Evolutionary conservation across 53 echinoderm and acorn worm genomes (phyloP).

Genomic region (Paelopatides confundens): DNA sequence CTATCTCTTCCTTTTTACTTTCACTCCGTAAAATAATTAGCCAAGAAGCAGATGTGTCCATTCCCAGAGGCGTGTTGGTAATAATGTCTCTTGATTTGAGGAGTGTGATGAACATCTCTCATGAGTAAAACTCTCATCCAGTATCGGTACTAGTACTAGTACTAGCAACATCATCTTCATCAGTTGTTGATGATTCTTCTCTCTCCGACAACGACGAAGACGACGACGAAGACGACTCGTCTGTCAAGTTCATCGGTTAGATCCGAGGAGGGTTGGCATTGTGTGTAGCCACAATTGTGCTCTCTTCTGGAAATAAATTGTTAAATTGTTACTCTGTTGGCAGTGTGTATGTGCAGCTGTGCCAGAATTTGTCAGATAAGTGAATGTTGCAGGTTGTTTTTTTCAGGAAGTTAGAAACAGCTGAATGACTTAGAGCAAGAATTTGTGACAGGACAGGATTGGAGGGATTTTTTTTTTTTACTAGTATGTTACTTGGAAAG

Average conservation of each 20-base stretch:
- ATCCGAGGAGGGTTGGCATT: not conserved
- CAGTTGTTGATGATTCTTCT: not conserved
- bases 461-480: too few relatives aligned
- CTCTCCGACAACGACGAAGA: not conserved
- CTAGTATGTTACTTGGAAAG: too few relatives aligned
- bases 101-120: constrained; percentile 14
- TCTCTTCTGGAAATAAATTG: constrained; percentile 30
- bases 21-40: constrained; percentile 45
- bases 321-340: constrained; percentile 39
- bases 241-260: constrained; percentile 37
- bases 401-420: constrained; percentile 12
- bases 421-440: constrained; percentile 7
- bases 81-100: constrained; percentile 26
- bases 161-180: not conserved
- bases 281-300: not conserved
- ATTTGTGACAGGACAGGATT: not conserved
- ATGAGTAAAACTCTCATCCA: constrained; percentile 7
- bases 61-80: constrained; percentile 48
- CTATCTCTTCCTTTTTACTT: not conserved
- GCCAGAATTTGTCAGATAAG: constrained; percentile 10
- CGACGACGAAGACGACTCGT: not conserved
- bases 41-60: constrained; percentile 38
- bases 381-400: constrained; percentile 45
- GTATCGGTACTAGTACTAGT: not conserved
- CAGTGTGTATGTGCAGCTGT: constrained; percentile 41